These are phyloP conservation scores for Shargacucullia verbasci DNA, from an alignment of 2,888 invertebrate genomes.

Conservation along the genomic window DNA sequence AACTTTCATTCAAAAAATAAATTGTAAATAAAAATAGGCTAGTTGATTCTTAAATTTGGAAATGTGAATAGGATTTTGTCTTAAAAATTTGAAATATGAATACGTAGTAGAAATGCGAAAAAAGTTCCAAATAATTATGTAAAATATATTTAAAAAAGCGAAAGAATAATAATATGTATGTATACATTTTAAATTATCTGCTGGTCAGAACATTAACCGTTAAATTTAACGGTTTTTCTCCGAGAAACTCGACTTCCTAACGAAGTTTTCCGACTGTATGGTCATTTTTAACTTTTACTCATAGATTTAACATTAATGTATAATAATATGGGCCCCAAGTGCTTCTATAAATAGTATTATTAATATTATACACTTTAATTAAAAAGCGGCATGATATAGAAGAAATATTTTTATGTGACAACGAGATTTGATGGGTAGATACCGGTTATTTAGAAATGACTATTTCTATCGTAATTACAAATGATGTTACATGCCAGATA, in stretches of 20 bases:
- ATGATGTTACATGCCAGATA: no score
- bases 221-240: conserved; percentile 50
- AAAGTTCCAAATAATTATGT: conserved; percentile 24
- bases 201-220: conserved; percentile 72
- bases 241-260: conserved; percentile 64
- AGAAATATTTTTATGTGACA: conserved; percentile 3
- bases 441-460: no score
- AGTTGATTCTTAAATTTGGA: conserved; percentile 38
- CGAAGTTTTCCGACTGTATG: conserved; percentile 73
- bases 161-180: conserved; percentile 40
- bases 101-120: conserved; percentile 35
- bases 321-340: conserved; percentile 67
- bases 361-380: conserved; percentile 46
- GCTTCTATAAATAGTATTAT: conserved; percentile 62
- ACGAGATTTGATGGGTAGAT: no score
- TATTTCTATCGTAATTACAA: no score
- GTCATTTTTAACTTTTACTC: conserved; percentile 66
- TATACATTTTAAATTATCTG: conserved; percentile 66
- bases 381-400: conserved; percentile 30
- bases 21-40: conserved; percentile 54
- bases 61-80: conserved; percentile 46
- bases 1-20: conserved; percentile 44
- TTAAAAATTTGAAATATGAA: conserved; percentile 35
- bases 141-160: conserved; percentile 37
- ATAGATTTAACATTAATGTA: conserved; percentile 54